Percentiles rank a stretch among this genome's conserved stretches.
phyloP scores from a whole-genome alignment of 2,888 invertebrate species.

The Cryptocephalus primarius region DNA sequence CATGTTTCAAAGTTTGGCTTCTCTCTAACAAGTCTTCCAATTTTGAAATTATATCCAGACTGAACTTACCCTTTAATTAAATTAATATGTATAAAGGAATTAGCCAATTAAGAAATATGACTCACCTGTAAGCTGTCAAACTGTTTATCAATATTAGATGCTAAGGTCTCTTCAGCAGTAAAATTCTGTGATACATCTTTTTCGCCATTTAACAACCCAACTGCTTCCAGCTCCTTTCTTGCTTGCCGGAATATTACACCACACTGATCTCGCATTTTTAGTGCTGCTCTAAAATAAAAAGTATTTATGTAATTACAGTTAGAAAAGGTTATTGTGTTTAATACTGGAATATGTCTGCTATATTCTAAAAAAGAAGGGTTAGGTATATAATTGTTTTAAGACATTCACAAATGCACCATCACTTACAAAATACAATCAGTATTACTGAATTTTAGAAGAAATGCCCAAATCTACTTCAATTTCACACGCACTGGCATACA shows the following conservation, averaged over 20 bases:
- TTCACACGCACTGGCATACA: too few species aligned
- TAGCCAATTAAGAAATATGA: not conserved
- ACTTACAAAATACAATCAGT: not conserved
- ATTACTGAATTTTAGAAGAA: too few species aligned
- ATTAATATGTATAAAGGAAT: not conserved
- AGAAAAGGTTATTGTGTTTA: too few species aligned
- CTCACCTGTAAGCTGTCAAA: conserved; percentile 36
- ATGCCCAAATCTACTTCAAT: too few species aligned
- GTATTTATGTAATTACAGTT: not conserved
- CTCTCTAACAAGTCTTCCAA: conserved; percentile 52
- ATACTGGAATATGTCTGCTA: too few species aligned
- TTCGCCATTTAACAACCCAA: conserved; percentile 41
- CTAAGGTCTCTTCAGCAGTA: conserved; percentile 36
- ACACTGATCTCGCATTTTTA: conserved; percentile 78
- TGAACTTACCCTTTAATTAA: conserved; percentile 28
- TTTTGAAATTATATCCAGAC: conserved; percentile 35
- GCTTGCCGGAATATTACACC: conserved; percentile 67
- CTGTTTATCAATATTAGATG: conserved; percentile 46
- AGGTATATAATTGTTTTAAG: too few species aligned
- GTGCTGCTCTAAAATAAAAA: conserved; percentile 8
- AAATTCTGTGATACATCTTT: conserved; percentile 27
- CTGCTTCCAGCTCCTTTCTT: conserved; percentile 57
- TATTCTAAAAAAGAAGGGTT: too few species aligned
- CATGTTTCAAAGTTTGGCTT: conserved; percentile 49
- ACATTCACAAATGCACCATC: too few species aligned